Evolutionary conservation across 2,797 vertebrate species (phyloP), one percentile per base, ranked within the genome.

Genomic region (Hydrolagus colliei): DNA sequence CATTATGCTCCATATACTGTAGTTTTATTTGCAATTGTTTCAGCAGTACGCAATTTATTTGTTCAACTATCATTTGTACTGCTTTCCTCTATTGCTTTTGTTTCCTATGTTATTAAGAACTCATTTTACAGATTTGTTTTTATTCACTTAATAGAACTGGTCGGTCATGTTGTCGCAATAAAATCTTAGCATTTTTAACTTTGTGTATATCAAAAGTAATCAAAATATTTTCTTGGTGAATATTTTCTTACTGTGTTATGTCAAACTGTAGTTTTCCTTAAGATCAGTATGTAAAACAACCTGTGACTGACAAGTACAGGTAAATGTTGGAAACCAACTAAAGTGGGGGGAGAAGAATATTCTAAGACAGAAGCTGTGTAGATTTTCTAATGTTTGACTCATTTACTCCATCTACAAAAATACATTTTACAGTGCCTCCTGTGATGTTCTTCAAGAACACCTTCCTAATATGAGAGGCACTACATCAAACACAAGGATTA

Each of bases 291-390:
- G 6, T 14, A 80, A 67, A 82, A 82, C 68, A 67, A 68, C 68
- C 67, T 65, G 22, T 67, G 63, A 67, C n/a, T 67, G 63, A 67
- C 63, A 68, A 65, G 10, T 4, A 16, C 32, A 20, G 20, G 35
- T 18, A 68, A 52, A 84, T 84, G 65, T 71, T 84, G 14, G 41
- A 84, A 84, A 32, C 10, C 65, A 41, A 71, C 32, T 84, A 20
- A 11, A 9, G 2, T 2, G 63, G 35, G 63, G 65, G 63, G 16
- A 35, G 32, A 16, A n/a, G 78, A 65, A 4, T n/a, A 68, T 71
- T 68, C 13, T 20, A 9, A 68, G 18, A 71, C 41, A 6, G 16
- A 71, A 65, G 2, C 4, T 32, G 7, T 79, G 52, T 62, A 62
- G 12, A 20, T 84, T 71, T 84, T 71, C 16, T n/a, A 35, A 35